Percentiles rank a stretch among this genome's conserved stretches.
Evolutionary conservation across 2,797 vertebrate species (phyloP).

Genomic region (Hipposideros larvatus): DNA sequence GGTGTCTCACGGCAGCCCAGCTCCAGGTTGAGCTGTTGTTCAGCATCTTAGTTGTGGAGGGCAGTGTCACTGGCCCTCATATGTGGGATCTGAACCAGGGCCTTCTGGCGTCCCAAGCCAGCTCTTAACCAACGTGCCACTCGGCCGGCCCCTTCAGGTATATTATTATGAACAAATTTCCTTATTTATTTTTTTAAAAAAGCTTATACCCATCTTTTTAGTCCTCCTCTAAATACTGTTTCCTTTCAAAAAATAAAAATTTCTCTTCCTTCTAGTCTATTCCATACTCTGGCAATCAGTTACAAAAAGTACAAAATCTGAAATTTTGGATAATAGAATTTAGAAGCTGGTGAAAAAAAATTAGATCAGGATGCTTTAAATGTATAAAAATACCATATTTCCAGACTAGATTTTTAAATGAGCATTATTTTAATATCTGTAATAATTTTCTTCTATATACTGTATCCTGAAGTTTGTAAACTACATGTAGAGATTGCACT

Average conservation of each 20-base stretch:
- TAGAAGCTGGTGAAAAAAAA: background rate
- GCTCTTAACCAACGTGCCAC: too few species aligned
- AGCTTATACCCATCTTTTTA: background rate
- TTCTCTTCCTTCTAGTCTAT: conserved; percentile 2
- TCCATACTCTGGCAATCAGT: background rate
- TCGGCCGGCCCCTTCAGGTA: background rate
- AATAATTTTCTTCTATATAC: background rate
- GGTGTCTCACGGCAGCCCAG: too few species aligned
- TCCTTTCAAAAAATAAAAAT: conserved; percentile 17
- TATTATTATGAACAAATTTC: background rate
- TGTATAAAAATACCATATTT: background rate
- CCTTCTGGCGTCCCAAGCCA: too few species aligned
- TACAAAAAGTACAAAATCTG: background rate
- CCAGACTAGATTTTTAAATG: background rate
- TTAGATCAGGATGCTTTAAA: background rate
- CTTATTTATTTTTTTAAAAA: too few species aligned
- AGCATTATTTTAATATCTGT: background rate
- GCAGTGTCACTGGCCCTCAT: too few species aligned
- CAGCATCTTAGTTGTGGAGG: too few species aligned
- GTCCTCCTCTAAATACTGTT: background rate
- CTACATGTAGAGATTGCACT: too few species aligned
- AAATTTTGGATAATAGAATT: background rate
- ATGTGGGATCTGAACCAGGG: too few species aligned
- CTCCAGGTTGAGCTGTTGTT: too few species aligned
- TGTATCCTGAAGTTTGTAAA: background rate